phyloP scores from a whole-genome alignment of 2,888 invertebrate genomes.

The Lomographa bimaculata region DNA sequence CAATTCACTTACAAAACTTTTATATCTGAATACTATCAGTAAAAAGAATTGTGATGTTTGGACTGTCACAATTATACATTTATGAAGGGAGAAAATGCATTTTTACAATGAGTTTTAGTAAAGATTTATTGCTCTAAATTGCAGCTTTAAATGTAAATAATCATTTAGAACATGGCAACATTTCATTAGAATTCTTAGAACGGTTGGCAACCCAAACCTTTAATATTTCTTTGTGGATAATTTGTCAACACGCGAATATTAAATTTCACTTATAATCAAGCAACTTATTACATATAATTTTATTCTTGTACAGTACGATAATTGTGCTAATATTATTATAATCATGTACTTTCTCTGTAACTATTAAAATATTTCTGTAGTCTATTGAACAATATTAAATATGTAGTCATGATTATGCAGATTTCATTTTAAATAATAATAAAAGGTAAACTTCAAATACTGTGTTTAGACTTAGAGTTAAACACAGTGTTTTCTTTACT shows the following conservation, averaged over 20 bases:
- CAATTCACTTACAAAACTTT: conserved; percentile 36
- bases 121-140: conserved; percentile 42
- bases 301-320: conserved; percentile 30
- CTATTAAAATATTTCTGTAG: conserved; percentile 1
- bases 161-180: conserved; percentile 31
- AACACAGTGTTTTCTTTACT: too few relatives aligned
- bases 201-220: conserved; percentile 16
- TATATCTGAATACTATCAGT: conserved; percentile 32
- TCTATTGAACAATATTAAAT: conserved; percentile 12
- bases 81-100: conserved; percentile 1
- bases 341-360: conserved; percentile 41
- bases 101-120: neutral
- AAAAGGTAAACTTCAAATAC: too few relatives aligned
- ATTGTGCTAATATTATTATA: conserved; percentile 48
- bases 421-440: conserved; percentile 5
- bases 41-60: conserved; percentile 32
- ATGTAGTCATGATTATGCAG: conserved; percentile 18
- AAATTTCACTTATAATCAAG: conserved; percentile 35
- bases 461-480: too few relatives aligned
- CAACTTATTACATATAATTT: conserved; percentile 34
- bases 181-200: conserved; percentile 23
- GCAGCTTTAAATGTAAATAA: conserved; percentile 22
- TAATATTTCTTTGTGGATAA: conserved; percentile 6
- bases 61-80: conserved; percentile 12
- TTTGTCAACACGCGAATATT: conserved; percentile 26